Evolutionary conservation across 1,140 invertebrate species (phyloP).

Genomic region (Sycobia sp.): DNA sequence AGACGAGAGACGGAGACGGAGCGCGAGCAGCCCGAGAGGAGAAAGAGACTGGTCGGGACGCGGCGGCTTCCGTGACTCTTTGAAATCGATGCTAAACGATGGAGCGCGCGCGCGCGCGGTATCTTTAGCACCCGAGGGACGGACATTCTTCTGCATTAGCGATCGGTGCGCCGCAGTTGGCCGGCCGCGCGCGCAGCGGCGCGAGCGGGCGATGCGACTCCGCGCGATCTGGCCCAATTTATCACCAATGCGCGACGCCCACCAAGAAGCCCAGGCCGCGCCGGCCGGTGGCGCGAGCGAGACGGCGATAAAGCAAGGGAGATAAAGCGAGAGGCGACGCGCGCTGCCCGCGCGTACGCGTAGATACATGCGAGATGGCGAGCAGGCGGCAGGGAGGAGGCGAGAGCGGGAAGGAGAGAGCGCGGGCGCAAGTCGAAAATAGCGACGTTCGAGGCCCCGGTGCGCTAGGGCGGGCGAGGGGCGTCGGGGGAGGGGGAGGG

Average conservation of each 20-base stretch:
- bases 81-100: conserved; percentile 47
- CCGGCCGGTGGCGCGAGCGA: conserved; percentile 20
- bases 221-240: conserved; percentile 56
- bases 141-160: conserved; percentile 49
- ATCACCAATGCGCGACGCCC: conserved; percentile 57
- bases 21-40: too few relatives aligned
- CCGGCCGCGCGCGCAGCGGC: conserved; percentile 44
- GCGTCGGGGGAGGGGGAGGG: conserved; percentile 15
- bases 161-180: too few relatives aligned
- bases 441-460: conserved; percentile 42
- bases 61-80: neutral
- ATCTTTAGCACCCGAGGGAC: conserved; percentile 51
- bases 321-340: conserved; percentile 36
- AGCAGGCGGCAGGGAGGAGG: neutral
- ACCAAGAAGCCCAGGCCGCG: conserved; percentile 38
- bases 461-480: neutral
- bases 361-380: conserved; percentile 20
- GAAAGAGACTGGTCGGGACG: too few relatives aligned
- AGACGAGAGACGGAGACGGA: too few relatives aligned
- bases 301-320: conserved; percentile 42
- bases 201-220: conserved; percentile 45
- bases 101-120: conserved; percentile 34
- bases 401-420: neutral
- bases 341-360: conserved; percentile 39
- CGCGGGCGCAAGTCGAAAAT: conserved; percentile 49